Evolutionary conservation across 2,797 vertebrate genomes (phyloP).

Genomic region (Pelobates cultripes): DNA sequence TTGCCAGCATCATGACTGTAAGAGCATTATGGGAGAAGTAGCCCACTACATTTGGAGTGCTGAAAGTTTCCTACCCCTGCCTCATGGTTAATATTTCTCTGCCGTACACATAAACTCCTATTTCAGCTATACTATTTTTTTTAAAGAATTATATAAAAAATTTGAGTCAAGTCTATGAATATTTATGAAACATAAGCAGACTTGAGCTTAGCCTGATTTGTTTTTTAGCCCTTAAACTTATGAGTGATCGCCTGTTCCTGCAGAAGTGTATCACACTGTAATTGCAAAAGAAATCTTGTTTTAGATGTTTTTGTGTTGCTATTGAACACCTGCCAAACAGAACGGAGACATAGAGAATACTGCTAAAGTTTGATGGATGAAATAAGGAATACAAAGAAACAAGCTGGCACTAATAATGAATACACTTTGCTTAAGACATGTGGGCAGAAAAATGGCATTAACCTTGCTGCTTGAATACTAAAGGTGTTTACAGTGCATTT

Average conservation of each 20-base stretch:
- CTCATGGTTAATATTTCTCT: too few species aligned
- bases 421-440: conserved; percentile 25
- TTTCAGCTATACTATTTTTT: not conserved
- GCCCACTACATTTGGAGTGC: too few species aligned
- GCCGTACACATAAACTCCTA: too few species aligned
- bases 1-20: too few species aligned
- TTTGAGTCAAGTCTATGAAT: not conserved
- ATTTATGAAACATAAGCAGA: not conserved
- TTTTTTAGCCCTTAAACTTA: not conserved
- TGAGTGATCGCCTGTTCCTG: conserved; percentile 3
- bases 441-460: conserved; percentile 24
- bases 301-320: conserved; percentile 18
- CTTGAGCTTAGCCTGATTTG: not conserved
- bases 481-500: conserved; percentile 5
- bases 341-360: conserved; percentile 7
- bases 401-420: conserved; percentile 36
- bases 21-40: too few species aligned
- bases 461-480: conserved; percentile 9
- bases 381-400: conserved; percentile 27
- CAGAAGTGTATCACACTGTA: not conserved
- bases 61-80: too few species aligned
- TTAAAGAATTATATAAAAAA: not conserved
- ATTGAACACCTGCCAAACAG: conserved; percentile 35
- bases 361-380: conserved; percentile 43
- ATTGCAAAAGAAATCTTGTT: conserved; percentile 22